Base-by-base conservation (phyloP, 2,888 invertebrate genomes). In the Rhamnusium bicolor region DNA sequence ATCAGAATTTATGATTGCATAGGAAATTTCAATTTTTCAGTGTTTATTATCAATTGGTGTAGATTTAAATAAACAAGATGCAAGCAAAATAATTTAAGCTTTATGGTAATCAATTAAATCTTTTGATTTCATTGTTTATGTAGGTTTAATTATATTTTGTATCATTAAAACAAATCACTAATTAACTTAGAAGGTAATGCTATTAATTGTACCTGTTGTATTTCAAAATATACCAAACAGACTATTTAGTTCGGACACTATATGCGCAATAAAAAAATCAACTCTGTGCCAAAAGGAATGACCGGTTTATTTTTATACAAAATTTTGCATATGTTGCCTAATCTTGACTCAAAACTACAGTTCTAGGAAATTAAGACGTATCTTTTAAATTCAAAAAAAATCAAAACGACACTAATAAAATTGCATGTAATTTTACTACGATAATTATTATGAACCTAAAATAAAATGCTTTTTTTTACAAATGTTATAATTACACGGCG, bases 41-140 rank as follows among this genome's bases (percentile, higher is more conserved):
- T 61, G 61, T 61, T 61, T 61, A 61, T 61, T 61, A 61, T 61
- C 21, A 61, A 47, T 61, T n/a, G 7, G 60, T 19, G 10, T 6
- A 21, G 61, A 24, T 47, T 61, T 61, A 46, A 61, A 61, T 61
- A 61, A 61, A 61, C 61, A 19, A 19, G 47, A 3, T 21, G 18
- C 21, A 61, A 61, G 47, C 61, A 47, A 61, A 61, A 61, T 47
- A 61, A 61, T 46, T 19, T 24, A 8, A 14, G 24, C 21, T 61
- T 61, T 61, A 61, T 61, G n/a, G 61, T 46, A 21, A 54, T 54
- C 21, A n/a, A 54, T 54, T 61, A 61, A 46, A 46, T 24, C 47
- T 61, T 46, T 61, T 40, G 61, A 46, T 61, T 61, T 47, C 46
- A 61, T 21, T 24, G 61, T 61, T 61, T 61, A 46, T 40, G 47